Evolutionary conservation across 2,797 vertebrate species (phyloP).

Genomic region (Paratrypauchen microcephalus): DNA sequence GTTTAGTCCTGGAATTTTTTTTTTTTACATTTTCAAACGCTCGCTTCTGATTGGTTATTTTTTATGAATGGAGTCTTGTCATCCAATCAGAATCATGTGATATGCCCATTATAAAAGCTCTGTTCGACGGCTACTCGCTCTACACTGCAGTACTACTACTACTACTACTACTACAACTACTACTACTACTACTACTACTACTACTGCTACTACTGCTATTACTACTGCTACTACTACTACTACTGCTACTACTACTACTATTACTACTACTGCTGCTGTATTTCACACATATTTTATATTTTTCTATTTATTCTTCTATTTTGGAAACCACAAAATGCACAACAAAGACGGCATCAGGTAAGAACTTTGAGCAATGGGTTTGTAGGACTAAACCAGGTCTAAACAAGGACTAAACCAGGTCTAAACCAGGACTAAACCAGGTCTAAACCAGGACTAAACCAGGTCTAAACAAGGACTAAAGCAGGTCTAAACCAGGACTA

Average conservation of each 20-base stretch:
- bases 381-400: no score
- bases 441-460: no score
- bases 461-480: no score
- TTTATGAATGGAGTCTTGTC: slow-evolving; percentile 1
- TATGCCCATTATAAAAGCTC: background rate
- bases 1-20: no score
- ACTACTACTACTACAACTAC: background rate
- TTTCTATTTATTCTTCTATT: background rate
- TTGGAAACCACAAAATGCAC: background rate
- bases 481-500: no score
- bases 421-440: no score
- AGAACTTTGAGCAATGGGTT: no score
- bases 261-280: background rate
- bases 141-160: background rate
- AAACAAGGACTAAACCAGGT: no score
- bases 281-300: background rate
- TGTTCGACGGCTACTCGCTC: background rate
- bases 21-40: background rate
- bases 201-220: background rate
- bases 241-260: background rate
- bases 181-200: background rate
- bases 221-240: background rate
- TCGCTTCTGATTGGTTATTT: background rate
- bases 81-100: slow-evolving; percentile 1
- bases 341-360: background rate